Evolutionary conservation across 2,797 vertebrate genomes (phyloP).

Genomic region (Manis pentadactyla): DNA sequence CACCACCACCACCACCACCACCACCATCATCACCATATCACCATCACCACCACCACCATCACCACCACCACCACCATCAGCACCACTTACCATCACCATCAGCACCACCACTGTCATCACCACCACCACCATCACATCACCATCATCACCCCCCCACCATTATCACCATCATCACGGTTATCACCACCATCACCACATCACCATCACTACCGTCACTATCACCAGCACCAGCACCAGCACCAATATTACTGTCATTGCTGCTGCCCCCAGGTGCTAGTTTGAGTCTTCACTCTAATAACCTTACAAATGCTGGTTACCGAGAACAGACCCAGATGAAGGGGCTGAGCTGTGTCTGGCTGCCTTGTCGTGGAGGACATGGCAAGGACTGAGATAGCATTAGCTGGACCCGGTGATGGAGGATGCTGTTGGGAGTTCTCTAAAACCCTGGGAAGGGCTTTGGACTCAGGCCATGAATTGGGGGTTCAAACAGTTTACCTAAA

Average conservation of each 20-base stretch:
- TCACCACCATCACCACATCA: background rate
- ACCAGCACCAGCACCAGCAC: fast-evolving
- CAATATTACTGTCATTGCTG: fast-evolving
- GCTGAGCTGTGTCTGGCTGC: background rate
- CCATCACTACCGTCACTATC: fast-evolving
- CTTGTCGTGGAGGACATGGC: fast-evolving
- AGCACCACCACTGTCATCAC: background rate
- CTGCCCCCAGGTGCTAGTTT: background rate
- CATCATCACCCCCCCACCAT: fast-evolving
- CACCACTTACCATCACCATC: too few species aligned
- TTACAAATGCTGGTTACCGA: background rate
- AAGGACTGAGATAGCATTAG: background rate
- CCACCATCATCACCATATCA: background rate
- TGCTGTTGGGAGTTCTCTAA: background rate
- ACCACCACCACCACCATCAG: fast-evolving
- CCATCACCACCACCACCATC: background rate
- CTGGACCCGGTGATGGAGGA: background rate
- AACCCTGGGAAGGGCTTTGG: background rate
- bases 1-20: background rate
- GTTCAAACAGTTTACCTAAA: background rate
- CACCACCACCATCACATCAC: fast-evolving
- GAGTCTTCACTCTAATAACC: too few species aligned
- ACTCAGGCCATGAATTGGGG: background rate
- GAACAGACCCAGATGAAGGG: too few species aligned
- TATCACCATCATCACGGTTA: fast-evolving